phyloP scores from a whole-genome alignment of 1,140 invertebrate species.

The Apocrypta bakeri region DNA sequence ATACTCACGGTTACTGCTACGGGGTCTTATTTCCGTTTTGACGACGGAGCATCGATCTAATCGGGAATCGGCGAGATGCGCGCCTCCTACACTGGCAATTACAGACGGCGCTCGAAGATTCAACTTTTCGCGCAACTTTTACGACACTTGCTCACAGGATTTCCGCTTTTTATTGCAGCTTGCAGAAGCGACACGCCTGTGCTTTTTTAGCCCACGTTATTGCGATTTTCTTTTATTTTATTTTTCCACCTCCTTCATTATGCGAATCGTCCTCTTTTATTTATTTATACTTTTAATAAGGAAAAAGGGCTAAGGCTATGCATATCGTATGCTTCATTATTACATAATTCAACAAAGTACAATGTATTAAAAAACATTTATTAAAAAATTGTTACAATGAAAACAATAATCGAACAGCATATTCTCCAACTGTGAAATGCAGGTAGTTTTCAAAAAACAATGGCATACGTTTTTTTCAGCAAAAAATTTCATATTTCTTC shows the following conservation, averaged over 20 bases:
- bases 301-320: too few species aligned
- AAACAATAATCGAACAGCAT: background rate
- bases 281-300: too few species aligned
- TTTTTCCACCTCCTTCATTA: too few species aligned
- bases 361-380: constrained; percentile 49
- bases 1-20: background rate
- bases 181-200: background rate
- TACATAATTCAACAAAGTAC: constrained; percentile 14
- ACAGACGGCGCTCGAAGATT: too few species aligned
- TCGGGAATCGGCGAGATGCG: background rate
- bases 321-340: background rate
- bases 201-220: constrained; percentile 1
- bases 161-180: constrained; percentile 12
- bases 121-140: constrained; percentile 23
- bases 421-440: background rate
- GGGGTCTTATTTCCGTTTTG: constrained; percentile 22
- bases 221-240: background rate
- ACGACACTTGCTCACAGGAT: constrained; percentile 26
- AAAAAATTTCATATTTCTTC: constrained; percentile 21
- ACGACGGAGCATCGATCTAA: constrained; percentile 20
- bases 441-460: constrained; percentile 21
- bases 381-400: constrained; percentile 35
- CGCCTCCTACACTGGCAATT: background rate
- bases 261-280: too few species aligned
- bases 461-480: background rate